Base-by-base conservation (phyloP, 2,797 vertebrate species). In the Spinus pinus region DNA sequence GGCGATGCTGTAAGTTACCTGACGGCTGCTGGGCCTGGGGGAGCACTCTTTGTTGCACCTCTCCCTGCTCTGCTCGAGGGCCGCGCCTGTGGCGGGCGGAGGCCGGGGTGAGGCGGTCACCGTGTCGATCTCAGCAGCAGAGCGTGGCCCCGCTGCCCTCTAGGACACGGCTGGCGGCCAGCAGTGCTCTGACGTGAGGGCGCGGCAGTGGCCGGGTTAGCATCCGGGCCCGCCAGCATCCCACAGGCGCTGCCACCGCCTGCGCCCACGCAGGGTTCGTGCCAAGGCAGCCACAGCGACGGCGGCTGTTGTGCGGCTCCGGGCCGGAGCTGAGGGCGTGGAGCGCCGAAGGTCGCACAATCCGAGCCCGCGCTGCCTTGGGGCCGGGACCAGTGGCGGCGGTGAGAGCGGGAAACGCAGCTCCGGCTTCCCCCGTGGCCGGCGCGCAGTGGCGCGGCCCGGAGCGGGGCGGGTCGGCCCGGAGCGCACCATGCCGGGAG, bases 221-320 rank as follows among this genome's bases (percentile, higher is more conserved):
- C 20, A 10, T 46, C 28, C 19, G 33, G 24, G 27, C 22, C n/a
- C 23, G n/a, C 25, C n/a, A 39, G 2, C 22, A 6, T n/a, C 14
- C 10, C 39, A 2, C 14, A 7, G 47, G 57, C 33, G 10, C 33
- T 18, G 49, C 49, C 58, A 25, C 24, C 20, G 30, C 20, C 67
- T 11, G 21, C 50, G 16, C 20, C 24, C 30, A 3, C 13, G 50
- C 18, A 22, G 44, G 12, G 5, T 22, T 18, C 22, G 24, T 24
- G 21, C 60, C 14, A 2, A 4, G 17, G 31, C 31, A 22, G 70
- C 25, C 44, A 1, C 0, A 49, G 35, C 30, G 30, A 31, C 3
- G 27, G 58, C 44, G 9, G 58, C 37, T 15, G 58, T 5, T 14
- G 58, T 27, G 58, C 58, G 31, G 31, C 51, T 57, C 16, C 70